Evolutionary conservation across 2,888 invertebrate genomes (phyloP), one percentile per base, ranked within the genome.

Genomic region (Oxytorus armatus): DNA sequence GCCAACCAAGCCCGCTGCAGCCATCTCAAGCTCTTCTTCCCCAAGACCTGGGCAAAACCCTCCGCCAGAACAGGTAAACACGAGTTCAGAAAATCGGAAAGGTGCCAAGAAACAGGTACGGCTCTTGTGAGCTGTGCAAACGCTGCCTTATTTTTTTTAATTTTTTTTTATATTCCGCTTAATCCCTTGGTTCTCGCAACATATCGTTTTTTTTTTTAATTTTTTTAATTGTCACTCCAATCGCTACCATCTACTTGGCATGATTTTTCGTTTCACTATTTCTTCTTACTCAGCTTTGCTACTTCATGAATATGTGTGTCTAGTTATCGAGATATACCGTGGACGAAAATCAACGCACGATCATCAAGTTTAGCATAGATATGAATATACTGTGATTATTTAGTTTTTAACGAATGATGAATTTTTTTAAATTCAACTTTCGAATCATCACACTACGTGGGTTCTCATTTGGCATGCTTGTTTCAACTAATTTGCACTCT

Each of bases 61-160:
- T 92, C 92, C 93, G 88, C 91, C 93, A 88, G 94, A 94, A 92
- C 94, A 94, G 94, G 94, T 94, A 93, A 94, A 92, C 86, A 87
- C 86, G 88, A 89, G 86, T 88, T 85, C 76, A 44, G 16, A 85
- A 79, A 83, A 78, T 81, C 77, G 63, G 84, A 77, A 76, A 61
- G 70, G 72, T 83, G 75, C 79, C 74, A 68, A 55, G 33, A 77
- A 65, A 86, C 80, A 85, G 84, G 81, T 85, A 85, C 85, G 84
- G 85, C 84, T 76, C 83, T 79, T 84, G 85, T 87, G 84, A 61
- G 85, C 84, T 86, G 86, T 83, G 81, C 83, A 14, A 55, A 44
- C 70, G 69, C 76, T 72, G 73, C 65, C 51, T 61, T 68, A 75
- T 84, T 84, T 84, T 82, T 82, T 80, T 82, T 85, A 86, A 85